Conservation (phyloP, 2,888 invertebrate genomes). For the Autographa pulchrina region DNA sequence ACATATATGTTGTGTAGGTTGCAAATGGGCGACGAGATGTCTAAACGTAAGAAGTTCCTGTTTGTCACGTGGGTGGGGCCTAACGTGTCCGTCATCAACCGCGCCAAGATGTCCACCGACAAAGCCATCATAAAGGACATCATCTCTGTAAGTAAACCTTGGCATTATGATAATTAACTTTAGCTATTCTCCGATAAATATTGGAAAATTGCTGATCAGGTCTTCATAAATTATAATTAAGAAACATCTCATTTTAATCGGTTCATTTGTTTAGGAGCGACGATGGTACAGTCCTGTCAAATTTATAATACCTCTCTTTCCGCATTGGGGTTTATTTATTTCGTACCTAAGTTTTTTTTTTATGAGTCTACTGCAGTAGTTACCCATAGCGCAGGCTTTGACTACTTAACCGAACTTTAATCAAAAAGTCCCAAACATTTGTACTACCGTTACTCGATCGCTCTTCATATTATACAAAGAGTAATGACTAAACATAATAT, state of each 20-base stretch:
- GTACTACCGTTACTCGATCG: neutral
- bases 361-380: too few species aligned
- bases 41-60: conserved; percentile 94
- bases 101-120: conserved; percentile 95
- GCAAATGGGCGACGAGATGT: conserved; percentile 95
- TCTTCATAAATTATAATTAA: too few species aligned
- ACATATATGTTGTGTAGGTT: conserved; percentile 75
- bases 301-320: too few species aligned
- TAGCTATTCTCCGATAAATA: too few species aligned
- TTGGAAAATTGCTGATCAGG: too few species aligned
- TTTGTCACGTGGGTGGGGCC: conserved; percentile 94
- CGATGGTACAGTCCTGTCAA: too few species aligned
- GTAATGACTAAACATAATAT: neutral
- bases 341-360: too few species aligned
- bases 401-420: neutral
- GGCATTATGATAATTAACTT: neutral
- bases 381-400: too few species aligned
- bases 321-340: too few species aligned
- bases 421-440: neutral
- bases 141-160: conserved; percentile 90
- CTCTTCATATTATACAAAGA: neutral
- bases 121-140: conserved; percentile 94
- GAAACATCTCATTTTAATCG: too few species aligned
- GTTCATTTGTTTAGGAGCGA: too few species aligned
- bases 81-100: conserved; percentile 93